Evolutionary conservation across 2,113 vertebrate species (phyloP).

Genomic region (Climacteris rufus): DNA sequence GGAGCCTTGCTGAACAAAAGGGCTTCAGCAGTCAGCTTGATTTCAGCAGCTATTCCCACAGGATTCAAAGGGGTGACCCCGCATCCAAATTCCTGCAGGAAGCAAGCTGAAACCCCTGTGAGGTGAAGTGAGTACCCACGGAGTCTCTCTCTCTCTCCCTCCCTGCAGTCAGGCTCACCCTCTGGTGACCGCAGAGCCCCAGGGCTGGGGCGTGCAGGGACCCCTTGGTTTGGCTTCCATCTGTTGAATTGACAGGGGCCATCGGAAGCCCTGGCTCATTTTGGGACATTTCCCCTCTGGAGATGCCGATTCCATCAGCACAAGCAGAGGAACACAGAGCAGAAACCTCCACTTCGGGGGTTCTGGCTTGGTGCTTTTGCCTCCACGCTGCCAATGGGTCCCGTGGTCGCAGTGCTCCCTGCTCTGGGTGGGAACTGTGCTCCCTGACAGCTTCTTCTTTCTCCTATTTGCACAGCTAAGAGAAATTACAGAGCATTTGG

Average conservation of each 20-base stretch:
- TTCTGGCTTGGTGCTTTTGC: background rate
- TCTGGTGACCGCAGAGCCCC: background rate
- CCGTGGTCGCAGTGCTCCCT: accelerated
- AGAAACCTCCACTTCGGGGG: accelerated
- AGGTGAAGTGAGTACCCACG: background rate
- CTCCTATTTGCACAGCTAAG: background rate
- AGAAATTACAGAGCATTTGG: background rate
- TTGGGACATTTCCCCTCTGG: background rate
- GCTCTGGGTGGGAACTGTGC: background rate
- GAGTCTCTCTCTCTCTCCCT: background rate
- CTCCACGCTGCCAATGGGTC: accelerated
- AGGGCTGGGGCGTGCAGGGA: accelerated
- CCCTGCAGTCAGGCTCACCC: background rate
- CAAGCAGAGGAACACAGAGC: accelerated
- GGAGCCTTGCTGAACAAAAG: conserved; percentile 21
- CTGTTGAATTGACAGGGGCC: background rate
- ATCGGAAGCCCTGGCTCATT: accelerated
- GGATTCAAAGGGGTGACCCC: background rate
- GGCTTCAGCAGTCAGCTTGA: background rate
- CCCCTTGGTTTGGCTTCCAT: accelerated
- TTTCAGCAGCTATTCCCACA: background rate
- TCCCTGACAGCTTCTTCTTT: background rate
- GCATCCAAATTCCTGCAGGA: background rate
- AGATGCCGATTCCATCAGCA: accelerated
- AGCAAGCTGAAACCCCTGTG: background rate